A percentile compares a stretch with the other conserved stretches of the same genome.
phyloP scores from a whole-genome alignment of 2,113 vertebrate species.

The Cyphomyrus discorhynchus region DNA sequence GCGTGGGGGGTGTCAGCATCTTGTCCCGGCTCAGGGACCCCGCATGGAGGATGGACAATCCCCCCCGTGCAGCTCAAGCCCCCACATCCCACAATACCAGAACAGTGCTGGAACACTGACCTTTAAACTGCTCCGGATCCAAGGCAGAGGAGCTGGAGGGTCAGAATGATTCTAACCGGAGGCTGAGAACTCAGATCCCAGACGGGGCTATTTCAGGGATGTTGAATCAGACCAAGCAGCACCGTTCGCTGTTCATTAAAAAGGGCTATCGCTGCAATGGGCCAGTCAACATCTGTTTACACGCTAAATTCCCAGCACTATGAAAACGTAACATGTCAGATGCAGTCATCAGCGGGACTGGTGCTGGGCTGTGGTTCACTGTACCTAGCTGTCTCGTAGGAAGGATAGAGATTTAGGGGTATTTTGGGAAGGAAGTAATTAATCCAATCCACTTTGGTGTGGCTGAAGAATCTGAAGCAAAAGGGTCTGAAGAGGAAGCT shows the following conservation, averaged over 20 bases:
- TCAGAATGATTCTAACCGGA: not conserved
- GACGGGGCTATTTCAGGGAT: not conserved
- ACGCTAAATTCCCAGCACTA: not conserved
- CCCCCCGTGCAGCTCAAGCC: not conserved
- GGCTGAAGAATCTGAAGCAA: not conserved
- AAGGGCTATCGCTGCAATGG: not conserved
- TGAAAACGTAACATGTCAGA: not conserved
- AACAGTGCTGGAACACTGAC: not conserved
- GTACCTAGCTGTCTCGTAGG: not conserved
- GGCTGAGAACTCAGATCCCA: not conserved
- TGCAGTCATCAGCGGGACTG: too few relatives aligned
- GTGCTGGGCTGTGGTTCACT: not conserved
- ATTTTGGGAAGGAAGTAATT: not conserved
- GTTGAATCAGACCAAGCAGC: not conserved
- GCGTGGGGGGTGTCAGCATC: not conserved
- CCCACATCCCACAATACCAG: not conserved
- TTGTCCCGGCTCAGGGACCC: not conserved
- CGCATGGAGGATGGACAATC: not conserved
- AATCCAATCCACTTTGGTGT: not conserved
- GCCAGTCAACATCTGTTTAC: not conserved
- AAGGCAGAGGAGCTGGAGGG: not conserved
- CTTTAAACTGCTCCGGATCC: not conserved
- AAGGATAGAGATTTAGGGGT: not conserved
- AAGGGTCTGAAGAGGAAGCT: not conserved
- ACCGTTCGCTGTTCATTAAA: not conserved